phyloP scores from a whole-genome alignment of 2,113 vertebrate genomes.

The Gopherus flavomarginatus region DNA sequence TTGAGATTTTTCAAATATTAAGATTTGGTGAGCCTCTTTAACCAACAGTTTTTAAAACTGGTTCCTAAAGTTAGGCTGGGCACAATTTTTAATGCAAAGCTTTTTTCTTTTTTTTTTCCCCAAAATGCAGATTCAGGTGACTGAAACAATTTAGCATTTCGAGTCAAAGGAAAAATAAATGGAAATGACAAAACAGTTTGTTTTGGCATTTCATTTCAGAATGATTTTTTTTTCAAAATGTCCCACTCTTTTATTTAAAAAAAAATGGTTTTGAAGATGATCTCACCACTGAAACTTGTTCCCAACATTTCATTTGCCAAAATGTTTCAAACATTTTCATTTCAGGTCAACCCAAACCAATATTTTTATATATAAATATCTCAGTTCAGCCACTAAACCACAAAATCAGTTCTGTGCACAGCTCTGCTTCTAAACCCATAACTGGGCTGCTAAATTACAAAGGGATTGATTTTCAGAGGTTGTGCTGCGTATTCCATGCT shows the following conservation, averaged over 20 bases:
- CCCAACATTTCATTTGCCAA: not conserved
- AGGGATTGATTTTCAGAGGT: not conserved
- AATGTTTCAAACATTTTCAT: not conserved
- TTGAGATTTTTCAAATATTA: not conserved
- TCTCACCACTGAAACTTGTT: not conserved
- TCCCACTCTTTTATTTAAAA: not conserved
- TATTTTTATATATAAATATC: not conserved
- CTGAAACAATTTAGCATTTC: not conserved
- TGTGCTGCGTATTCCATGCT: accelerated
- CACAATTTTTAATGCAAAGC: not conserved
- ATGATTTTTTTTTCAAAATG: too few relatives aligned
- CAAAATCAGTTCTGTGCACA: not conserved
- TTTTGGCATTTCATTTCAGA: not conserved
- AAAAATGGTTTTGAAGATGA: not conserved
- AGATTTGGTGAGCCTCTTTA: accelerated
- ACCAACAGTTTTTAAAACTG: accelerated
- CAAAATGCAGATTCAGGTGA: not conserved
- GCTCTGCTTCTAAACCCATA: not conserved
- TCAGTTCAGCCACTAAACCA: not conserved
- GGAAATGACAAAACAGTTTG: not conserved
- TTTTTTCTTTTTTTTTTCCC: not conserved
- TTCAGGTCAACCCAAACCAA: too few relatives aligned
- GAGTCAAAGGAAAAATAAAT: not conserved
- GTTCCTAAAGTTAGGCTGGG: not conserved
- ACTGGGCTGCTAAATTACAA: not conserved